Base-by-base conservation (phyloP, 2,797 vertebrate species). In the Gymnothorax javanicus region DNA sequence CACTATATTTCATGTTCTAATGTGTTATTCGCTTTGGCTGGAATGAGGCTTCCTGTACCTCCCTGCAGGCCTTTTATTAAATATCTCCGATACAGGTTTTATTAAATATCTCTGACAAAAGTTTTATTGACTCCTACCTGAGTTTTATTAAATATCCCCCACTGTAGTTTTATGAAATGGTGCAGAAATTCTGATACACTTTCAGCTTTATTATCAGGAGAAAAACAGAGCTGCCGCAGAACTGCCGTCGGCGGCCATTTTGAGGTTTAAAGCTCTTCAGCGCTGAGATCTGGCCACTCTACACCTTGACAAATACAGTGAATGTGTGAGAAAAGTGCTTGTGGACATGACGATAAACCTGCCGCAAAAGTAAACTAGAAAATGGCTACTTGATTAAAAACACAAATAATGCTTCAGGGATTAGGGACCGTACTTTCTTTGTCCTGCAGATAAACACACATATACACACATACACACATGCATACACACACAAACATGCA, bases 1-100 rank as follows among this genome's bases (percentile, higher is more conserved):
- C 23, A 81, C 77, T 43, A 92, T 91, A 90, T 93, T 93, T 93
- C 92, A 62, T 84, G 87, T 93, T 87, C 54, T 86, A 88, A 88
- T 88, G 89, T 90, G 82, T 89, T 83, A 90, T 90, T 89, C 60
- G 73, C 84, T n/a, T 64, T 93, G 88, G 91, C 93, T 92, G 90
- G 56, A 91, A 93, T 92, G 89, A 90, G 92, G 91, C 91, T 87
- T 89, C 86, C 57, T 25, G 62, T 81, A 91, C 82, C 87, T 86
- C 88, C 62, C 87, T 84, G 84, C 89, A 87, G 87, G 91, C 12
- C 27, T 71, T 7, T 67, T 17, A 67, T 67, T 71, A 13, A 71
- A 71, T 71, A 27, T 43, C 33, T 43, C 1, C 33, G 2, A 43
- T 43, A 43, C 33, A 43, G 33, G 33, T 43, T 43, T 43, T 43